Conservation (phyloP, 2,113 vertebrate genomes). For the Carollia perspicillata region DNA sequence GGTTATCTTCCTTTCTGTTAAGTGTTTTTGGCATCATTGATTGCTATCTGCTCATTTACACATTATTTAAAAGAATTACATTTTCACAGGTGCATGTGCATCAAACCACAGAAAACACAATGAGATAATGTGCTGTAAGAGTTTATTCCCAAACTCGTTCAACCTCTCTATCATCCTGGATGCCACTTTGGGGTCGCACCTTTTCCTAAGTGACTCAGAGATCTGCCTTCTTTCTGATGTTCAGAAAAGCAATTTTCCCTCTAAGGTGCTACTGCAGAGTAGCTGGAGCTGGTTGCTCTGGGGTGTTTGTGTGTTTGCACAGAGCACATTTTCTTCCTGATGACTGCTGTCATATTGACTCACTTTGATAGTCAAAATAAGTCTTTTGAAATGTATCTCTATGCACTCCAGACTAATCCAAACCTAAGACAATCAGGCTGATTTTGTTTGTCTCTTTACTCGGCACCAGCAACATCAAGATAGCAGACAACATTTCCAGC, state of each 20-base stretch:
- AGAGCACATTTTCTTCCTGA: slow-evolving; percentile 55
- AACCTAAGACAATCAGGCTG: slow-evolving; percentile 72
- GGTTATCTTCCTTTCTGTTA: neutral
- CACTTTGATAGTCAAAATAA: slow-evolving; percentile 77
- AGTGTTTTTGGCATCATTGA: neutral
- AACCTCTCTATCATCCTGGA: neutral
- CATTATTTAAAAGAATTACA: neutral
- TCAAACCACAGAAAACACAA: neutral
- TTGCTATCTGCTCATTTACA: neutral
- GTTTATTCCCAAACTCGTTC: neutral
- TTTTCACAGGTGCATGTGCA: neutral
- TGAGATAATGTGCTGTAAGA: neutral
- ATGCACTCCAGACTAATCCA: slow-evolving; percentile 67
- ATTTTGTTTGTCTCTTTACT: slow-evolving; percentile 72
- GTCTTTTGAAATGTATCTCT: slow-evolving; percentile 66
- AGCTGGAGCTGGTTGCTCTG: slow-evolving; percentile 47
- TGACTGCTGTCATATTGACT: slow-evolving; percentile 63
- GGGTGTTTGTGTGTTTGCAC: slow-evolving; percentile 56
- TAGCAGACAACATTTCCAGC: slow-evolving; percentile 20
- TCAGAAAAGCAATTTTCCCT: slow-evolving; percentile 32
- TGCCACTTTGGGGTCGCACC: neutral
- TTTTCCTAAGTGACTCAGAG: neutral
- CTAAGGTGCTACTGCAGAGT: neutral
- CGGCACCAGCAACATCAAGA: slow-evolving; percentile 39
- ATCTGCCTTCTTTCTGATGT: neutral